phyloP scores from a whole-genome alignment of 2,113 vertebrate species.

The Tylochromis polylepis region DNA sequence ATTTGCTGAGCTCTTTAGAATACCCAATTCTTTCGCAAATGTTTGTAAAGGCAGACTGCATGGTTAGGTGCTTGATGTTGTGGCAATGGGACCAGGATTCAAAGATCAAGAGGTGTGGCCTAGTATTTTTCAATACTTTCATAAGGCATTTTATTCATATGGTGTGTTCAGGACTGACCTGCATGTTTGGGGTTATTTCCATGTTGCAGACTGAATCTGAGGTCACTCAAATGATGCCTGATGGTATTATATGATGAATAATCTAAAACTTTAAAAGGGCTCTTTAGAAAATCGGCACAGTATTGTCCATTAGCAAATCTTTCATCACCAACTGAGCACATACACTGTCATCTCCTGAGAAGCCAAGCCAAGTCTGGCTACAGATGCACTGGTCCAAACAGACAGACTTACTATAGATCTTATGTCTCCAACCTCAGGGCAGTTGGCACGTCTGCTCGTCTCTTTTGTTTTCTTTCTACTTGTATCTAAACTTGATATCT shows the following conservation, averaged over 20 bases:
- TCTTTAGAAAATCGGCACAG: background rate
- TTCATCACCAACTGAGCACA: background rate
- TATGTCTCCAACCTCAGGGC: background rate
- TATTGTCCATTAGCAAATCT: background rate
- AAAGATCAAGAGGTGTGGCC: background rate
- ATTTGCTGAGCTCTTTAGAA: background rate
- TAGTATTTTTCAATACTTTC: background rate
- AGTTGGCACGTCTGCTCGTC: background rate
- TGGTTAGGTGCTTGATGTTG: background rate
- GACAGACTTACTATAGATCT: background rate
- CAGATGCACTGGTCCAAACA: background rate
- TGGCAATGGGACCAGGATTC: background rate
- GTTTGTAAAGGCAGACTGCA: background rate
- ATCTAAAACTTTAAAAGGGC: background rate
- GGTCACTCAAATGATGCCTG: background rate
- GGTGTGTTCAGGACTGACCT: background rate
- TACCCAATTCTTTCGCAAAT: background rate
- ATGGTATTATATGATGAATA: background rate
- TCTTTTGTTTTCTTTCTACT: background rate
- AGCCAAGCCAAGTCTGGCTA: background rate
- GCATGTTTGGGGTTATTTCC: background rate
- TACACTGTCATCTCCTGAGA: background rate
- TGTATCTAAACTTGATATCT: background rate
- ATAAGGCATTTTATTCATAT: background rate
- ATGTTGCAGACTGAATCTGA: background rate